Conservation (phyloP, 2,888 invertebrate genomes). For the Gari tellinella region DNA sequence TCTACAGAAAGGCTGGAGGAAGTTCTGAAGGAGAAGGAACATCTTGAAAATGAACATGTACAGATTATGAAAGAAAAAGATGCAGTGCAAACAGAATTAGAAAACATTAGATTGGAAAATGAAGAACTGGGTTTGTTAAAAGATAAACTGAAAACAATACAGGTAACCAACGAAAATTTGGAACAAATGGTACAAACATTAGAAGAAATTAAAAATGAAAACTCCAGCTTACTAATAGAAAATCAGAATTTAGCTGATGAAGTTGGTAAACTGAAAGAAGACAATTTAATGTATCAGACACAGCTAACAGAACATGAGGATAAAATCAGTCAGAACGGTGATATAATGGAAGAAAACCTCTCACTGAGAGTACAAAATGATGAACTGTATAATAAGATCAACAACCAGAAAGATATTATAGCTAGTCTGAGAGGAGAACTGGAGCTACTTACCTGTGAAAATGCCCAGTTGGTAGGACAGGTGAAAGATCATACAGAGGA, state of each 20-base stretch:
- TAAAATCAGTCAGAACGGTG: slow-evolving; percentile 40
- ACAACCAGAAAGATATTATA: slow-evolving; percentile 66
- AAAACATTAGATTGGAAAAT: not conserved
- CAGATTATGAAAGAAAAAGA: slow-evolving; percentile 2
- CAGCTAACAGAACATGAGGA: slow-evolving; percentile 57
- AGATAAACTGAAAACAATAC: slow-evolving; percentile 10
- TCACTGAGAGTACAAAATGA: slow-evolving; percentile 61
- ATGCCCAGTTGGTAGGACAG: slow-evolving; percentile 55
- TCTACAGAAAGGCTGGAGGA: slow-evolving; percentile 22
- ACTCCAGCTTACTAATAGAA: slow-evolving; percentile 21
- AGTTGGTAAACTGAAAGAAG: slow-evolving; percentile 40
- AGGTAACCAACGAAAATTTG: too few relatives aligned
- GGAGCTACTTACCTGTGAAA: slow-evolving; percentile 53
- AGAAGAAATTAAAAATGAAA: slow-evolving; percentile 14
- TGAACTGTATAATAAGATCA: slow-evolving; percentile 68
- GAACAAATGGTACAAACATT: slow-evolving; percentile 6
- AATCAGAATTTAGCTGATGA: slow-evolving; percentile 39
- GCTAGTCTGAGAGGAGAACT: slow-evolving; percentile 56
- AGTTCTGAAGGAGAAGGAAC: slow-evolving; percentile 23
- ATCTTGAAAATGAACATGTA: slow-evolving; percentile 1
- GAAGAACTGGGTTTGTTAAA: not conserved
- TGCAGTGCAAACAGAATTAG: not conserved
- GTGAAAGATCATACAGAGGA: slow-evolving; percentile 26
- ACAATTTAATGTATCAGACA: slow-evolving; percentile 48
- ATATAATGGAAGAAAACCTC: slow-evolving; percentile 55